phyloP scores from a whole-genome alignment of 2,888 invertebrate genomes.

The Octonoba sinensis region DNA sequence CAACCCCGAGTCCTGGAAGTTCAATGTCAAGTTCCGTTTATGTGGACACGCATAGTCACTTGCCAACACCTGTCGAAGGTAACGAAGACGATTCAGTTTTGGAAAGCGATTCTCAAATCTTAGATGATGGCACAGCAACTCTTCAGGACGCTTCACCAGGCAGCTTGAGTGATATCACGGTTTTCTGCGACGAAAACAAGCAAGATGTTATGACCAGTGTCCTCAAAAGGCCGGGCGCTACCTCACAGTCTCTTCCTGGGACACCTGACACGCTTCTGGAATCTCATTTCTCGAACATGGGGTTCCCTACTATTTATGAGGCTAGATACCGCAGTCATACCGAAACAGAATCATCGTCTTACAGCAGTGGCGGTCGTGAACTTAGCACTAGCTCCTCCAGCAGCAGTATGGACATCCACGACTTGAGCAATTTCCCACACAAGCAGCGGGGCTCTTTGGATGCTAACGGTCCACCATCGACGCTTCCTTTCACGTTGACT shows the following conservation, averaged over 20 bases:
- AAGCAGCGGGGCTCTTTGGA: conserved; percentile 36
- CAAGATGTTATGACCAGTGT: conserved; percentile 13
- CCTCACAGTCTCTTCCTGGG: conserved; percentile 52
- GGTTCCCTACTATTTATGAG: conserved; percentile 35
- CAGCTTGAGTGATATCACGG: conserved; percentile 58
- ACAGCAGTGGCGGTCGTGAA: conserved; percentile 34
- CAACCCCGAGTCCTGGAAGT: conserved; percentile 61
- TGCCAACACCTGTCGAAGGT: conserved; percentile 58
- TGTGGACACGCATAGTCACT: conserved; percentile 62
- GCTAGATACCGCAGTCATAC: conserved; percentile 25
- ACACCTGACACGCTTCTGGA: conserved; percentile 48
- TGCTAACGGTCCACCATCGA: conserved; percentile 17
- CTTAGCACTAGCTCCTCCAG: conserved; percentile 29
- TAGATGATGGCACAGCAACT: conserved; percentile 52
- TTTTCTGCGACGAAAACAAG: conserved; percentile 52
- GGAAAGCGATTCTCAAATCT: conserved; percentile 49
- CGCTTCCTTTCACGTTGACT: conserved; percentile 54
- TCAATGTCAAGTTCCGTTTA: conserved; percentile 64
- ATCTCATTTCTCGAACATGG: conserved; percentile 34
- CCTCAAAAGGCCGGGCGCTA: conserved; percentile 1
- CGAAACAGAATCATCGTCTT: conserved; percentile 37
- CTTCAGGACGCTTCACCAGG: conserved; percentile 53
- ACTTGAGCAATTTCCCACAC: conserved; percentile 21
- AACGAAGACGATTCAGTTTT: conserved; percentile 38
- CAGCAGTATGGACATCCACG: conserved; percentile 21